Base-by-base conservation (phyloP, 1,140 invertebrate genomes). In the Drosophila mayri region DNA sequence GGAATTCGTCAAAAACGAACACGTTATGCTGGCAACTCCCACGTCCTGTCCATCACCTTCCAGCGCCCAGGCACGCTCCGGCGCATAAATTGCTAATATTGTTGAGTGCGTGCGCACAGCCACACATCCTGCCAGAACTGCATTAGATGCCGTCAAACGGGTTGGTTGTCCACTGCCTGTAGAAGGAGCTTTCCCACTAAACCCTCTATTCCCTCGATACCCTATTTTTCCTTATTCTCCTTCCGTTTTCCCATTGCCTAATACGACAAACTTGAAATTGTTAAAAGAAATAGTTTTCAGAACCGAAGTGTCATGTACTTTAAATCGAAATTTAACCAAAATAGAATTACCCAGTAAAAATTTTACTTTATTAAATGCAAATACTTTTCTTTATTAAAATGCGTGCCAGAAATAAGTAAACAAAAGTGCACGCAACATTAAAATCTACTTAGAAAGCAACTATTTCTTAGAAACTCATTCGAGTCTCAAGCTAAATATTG, bases 71-170 rank as follows among this genome's bases (percentile, higher is more conserved):
- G 59, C 78, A 90, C 85, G 83, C 85, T 90, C 63, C 63, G 79
- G 66, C 67, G 86, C 85, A 90, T 90, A 90, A 90, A 90, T 90
- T 90, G 85, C 71, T 90, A 90, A 90, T 90, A 90, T 85, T 79
- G 70, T 67, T 85, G 81, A 90, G 85, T 90, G 85, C 85, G 75
- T 78, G 50, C 47, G 59, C 40, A 49, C 65, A 38, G 49, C 40
- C 40, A 63, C 63, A 41, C 71, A 58, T 61, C 58, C 47, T 49
- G 60, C 32, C 32, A 47, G 61, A 72, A 77, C 76, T 88, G 80
- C 76, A 87, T 88, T 87, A 83, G 60, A 67, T 73, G 66, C 70
- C 68, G 68, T 81, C 68, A 60, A 72, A 72, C 52, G 43, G 44
- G 67, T 41, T 72, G 32, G 66, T 50, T 62, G 79, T 81, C 78